Evolutionary conservation across 2,888 invertebrate genomes (phyloP), one percentile per base, ranked within the genome.

Genomic region (Nomada ferruginata): DNA sequence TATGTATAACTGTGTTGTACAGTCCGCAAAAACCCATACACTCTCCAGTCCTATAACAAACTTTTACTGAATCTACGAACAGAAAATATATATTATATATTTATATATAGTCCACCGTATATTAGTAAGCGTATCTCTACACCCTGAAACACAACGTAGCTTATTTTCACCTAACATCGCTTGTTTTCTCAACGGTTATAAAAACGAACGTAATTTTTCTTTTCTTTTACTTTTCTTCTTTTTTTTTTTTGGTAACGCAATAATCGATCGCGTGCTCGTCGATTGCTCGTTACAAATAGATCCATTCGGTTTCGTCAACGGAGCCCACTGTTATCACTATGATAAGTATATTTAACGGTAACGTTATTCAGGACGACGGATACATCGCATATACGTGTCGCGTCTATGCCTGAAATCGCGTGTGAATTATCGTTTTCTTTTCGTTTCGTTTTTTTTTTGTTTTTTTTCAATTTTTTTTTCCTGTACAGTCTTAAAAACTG

Each of bases 111-210:
- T 15, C 47, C 20, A 60, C 57, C 47, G 59, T 60, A 59, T 60
- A 75, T 74, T 61, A 57, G 63, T 61, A 57, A 47, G 50, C 63
- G 63, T 68, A 70, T 26, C 20, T 57, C 63, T 70, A 76, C 76
- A 63, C 70, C 63, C 63, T 53, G 69, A 68, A 55, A 76, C 68
- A 78, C 55, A 76, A 78, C 53, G 23, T 53, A 50, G 44, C 55
- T 76, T 68, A 71, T 29, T 53, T 70, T 23, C 53, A 36, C 61
- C 42, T 42, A 23, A 52, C 26, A 26, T 59, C 26, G 75, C 23
- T 66, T 60, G 55, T 59, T 76, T 60, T 18, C 9, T 63, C 26
- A 52, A 78, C 68, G 36, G 68, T 20, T 10, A 20, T 20, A 29
- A 74, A 66, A 76, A 23, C 20, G 60, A 75, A 66, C 65, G 60